Evolutionary conservation across 2,888 invertebrate species (phyloP).

Genomic region (Trachelus tabidus): DNA sequence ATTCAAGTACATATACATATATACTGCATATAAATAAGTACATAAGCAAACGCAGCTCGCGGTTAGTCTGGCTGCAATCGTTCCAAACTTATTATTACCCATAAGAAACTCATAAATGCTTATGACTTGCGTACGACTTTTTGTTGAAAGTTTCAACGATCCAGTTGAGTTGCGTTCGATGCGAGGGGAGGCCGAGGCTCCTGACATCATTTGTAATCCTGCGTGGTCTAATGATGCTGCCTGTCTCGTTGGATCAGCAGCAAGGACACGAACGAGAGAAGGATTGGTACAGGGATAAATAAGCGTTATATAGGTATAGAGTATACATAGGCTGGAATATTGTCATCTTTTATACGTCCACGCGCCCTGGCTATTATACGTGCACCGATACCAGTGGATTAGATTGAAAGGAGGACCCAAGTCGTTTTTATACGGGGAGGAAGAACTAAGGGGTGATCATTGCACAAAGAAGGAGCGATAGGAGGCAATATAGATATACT

Average conservation of each 20-base stretch:
- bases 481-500: background rate
- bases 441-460: background rate
- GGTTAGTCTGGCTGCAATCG: constrained; percentile 38
- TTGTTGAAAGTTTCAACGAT: constrained; percentile 27
- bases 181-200: constrained; percentile 27
- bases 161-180: too few species aligned
- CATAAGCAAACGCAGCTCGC: too few species aligned
- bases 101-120: constrained; percentile 52
- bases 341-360: background rate
- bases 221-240: constrained; percentile 53
- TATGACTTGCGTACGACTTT: constrained; percentile 35
- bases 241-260: constrained; percentile 37
- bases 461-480: background rate
- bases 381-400: background rate
- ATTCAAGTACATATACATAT: too few species aligned
- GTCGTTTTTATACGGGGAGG: background rate
- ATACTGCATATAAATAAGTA: too few species aligned
- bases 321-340: too few species aligned
- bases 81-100: constrained; percentile 44
- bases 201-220: constrained; percentile 51
- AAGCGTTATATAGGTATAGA: background rate
- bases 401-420: background rate
- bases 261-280: background rate
- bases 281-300: background rate
- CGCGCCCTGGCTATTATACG: background rate